phyloP scores from a whole-genome alignment of 2,113 vertebrate genomes.

The Gopherus evgoodei region DNA sequence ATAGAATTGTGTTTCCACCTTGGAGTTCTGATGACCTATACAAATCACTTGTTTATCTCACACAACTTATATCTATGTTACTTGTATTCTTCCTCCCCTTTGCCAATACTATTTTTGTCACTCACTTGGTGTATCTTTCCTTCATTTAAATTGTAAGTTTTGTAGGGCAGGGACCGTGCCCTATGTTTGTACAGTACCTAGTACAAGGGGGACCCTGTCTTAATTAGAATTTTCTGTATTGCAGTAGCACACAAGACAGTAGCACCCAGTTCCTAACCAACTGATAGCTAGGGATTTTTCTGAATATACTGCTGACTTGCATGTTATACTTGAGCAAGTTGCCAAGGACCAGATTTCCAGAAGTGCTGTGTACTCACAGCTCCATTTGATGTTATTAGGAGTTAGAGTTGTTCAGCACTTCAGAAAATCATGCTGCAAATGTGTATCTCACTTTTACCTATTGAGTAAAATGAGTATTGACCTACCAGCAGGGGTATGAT shows the following conservation, averaged over 20 bases:
- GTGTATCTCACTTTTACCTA: not conserved
- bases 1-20: not conserved
- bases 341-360: not conserved
- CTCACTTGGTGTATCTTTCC: not conserved
- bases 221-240: not conserved
- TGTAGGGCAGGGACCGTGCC: not conserved
- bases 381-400: not conserved
- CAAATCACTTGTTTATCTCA: not conserved
- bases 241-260: rapidly evolving
- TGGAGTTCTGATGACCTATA: rapidly evolving
- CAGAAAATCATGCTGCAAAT: not conserved
- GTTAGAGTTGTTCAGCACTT: not conserved
- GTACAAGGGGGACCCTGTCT: not conserved
- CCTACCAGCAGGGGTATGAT: not conserved
- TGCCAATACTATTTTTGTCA: not conserved
- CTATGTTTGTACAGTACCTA: not conserved
- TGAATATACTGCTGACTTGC: not conserved
- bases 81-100: rapidly evolving
- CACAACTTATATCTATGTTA: not conserved
- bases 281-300: not conserved
- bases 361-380: not conserved
- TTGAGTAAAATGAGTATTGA: not conserved
- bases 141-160: not conserved
- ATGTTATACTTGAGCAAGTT: not conserved
- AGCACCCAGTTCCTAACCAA: rapidly evolving